Evolutionary conservation across 2,113 vertebrate genomes (phyloP).

Genomic region (Nannospalax galili): DNA sequence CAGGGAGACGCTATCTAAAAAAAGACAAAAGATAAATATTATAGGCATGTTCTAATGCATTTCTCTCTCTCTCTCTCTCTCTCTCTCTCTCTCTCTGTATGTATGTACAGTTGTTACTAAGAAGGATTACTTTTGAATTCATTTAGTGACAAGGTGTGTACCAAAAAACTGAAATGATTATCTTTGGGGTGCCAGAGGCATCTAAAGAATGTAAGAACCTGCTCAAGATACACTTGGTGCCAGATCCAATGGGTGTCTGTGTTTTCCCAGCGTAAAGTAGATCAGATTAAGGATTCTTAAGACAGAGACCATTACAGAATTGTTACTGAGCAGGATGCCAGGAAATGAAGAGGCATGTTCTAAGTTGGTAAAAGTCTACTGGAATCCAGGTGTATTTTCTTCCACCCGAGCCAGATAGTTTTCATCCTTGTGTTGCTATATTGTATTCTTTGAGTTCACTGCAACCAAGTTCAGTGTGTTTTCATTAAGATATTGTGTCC

Average conservation of each 20-base stretch:
- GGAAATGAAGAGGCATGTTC: constrained; percentile 7
- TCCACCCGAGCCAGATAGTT: too few relatives aligned
- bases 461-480: neutral
- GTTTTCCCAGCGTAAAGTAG: constrained; percentile 31
- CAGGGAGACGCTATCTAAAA: too few relatives aligned
- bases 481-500: neutral
- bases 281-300: constrained; percentile 24
- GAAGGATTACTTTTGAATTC: neutral
- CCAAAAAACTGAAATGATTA: constrained; percentile 26
- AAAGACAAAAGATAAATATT: too few relatives aligned
- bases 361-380: constrained; percentile 24
- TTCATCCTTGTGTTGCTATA: neutral
- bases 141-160: neutral
- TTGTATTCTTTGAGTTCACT: neutral
- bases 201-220: neutral
- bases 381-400: neutral
- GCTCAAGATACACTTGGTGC: neutral
- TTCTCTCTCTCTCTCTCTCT: too few relatives aligned
- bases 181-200: neutral
- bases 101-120: neutral
- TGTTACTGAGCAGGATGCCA: constrained; percentile 29
- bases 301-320: neutral
- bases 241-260: neutral
- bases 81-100: too few relatives aligned
- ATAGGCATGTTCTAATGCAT: neutral